Evolutionary conservation across 2,888 invertebrate genomes (phyloP).

Genomic region (Cryptosula pallasiana): DNA sequence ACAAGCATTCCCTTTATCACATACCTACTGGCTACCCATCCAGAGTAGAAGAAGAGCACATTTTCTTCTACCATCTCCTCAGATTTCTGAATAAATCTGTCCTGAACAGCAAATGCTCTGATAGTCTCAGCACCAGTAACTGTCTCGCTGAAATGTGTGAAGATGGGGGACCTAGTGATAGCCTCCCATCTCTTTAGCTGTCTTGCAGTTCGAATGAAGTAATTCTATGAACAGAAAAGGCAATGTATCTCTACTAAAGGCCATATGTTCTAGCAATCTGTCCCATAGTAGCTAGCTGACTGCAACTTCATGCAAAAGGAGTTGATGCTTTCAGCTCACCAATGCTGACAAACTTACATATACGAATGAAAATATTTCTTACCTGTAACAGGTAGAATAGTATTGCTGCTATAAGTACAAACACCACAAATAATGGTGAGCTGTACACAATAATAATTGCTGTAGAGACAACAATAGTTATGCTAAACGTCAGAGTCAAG

Average conservation of each 20-base stretch:
- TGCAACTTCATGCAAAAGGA: no score
- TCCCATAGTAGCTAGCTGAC: no score
- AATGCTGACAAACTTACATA: no score
- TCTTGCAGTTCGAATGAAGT: slow-evolving; percentile 56
- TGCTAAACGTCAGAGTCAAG: neutral
- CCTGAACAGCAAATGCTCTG: slow-evolving; percentile 41
- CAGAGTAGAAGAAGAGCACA: slow-evolving; percentile 64
- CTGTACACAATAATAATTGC: slow-evolving; percentile 34
- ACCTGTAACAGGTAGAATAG: slow-evolving; percentile 39
- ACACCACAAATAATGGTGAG: slow-evolving; percentile 33
- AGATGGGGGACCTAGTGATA: slow-evolving; percentile 50
- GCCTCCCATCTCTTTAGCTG: slow-evolving; percentile 52
- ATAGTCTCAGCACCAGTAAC: slow-evolving; percentile 56
- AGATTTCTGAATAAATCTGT: slow-evolving; percentile 38
- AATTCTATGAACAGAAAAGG: slow-evolving; percentile 38
- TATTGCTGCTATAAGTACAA: slow-evolving; percentile 34
- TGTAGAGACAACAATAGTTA: slow-evolving; percentile 32
- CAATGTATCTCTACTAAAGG: no score
- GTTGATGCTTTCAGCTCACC: no score
- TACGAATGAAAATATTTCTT: no score
- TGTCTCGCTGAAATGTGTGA: slow-evolving; percentile 51
- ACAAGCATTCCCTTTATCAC: no score
- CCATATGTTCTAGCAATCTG: no score
- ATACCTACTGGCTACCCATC: slow-evolving; percentile 49
- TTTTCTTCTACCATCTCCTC: slow-evolving; percentile 46